Evolutionary conservation across 1,140 invertebrate species (phyloP).

Genomic region (Pseudomyrmex sp.): DNA sequence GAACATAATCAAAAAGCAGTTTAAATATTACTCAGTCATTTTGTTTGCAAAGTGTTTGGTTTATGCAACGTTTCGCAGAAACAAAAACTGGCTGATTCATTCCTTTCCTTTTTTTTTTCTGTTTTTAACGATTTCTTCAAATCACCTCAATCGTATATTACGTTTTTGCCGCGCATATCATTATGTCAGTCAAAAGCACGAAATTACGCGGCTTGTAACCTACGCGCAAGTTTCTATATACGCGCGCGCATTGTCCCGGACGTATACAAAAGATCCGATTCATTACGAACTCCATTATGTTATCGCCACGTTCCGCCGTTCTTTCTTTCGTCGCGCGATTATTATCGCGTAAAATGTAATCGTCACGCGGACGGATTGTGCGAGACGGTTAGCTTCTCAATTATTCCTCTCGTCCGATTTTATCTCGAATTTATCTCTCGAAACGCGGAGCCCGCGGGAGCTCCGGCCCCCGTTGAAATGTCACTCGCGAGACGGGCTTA

Average conservation of each 20-base stretch:
- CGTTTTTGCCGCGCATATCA: neutral
- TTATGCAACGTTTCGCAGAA: neutral
- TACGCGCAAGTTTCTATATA: constrained; percentile 3
- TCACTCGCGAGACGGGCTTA: constrained; percentile 78
- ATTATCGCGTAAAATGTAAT: neutral
- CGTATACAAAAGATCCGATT: constrained; percentile 34
- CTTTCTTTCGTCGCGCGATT: constrained; percentile 27
- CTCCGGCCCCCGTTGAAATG: constrained; percentile 75
- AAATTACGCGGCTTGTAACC: constrained; percentile 22
- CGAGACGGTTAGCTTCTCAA: constrained; percentile 22
- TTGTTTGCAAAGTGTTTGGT: neutral
- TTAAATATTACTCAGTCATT: neutral
- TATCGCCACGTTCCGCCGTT: neutral
- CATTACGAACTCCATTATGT: constrained; percentile 24
- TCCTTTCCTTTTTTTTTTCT: too few species aligned
- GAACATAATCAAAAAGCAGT: too few species aligned
- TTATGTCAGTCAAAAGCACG: constrained; percentile 11
- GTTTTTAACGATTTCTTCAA: constrained; percentile 24
- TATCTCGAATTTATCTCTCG: constrained; percentile 8
- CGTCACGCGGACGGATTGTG: neutral
- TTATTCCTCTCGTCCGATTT: constrained; percentile 10
- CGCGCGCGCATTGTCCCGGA: constrained; percentile 4
- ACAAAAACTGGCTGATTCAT: neutral
- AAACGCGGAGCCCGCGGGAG: constrained; percentile 43
- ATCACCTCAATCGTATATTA: neutral